phyloP scores from a whole-genome alignment of 2,113 vertebrate genomes.

The Bubo blakistoni region DNA sequence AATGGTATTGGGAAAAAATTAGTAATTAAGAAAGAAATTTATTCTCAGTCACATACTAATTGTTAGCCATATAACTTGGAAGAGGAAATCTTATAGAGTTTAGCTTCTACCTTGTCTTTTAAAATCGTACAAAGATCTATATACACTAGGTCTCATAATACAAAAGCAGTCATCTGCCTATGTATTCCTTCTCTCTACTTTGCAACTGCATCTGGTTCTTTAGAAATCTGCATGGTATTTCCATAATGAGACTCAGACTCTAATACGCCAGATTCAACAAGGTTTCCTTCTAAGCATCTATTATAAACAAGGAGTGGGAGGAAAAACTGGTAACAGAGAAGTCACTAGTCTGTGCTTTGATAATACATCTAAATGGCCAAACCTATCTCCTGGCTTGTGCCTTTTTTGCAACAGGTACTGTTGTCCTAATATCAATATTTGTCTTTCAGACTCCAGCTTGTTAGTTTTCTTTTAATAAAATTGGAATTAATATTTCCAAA shows the following conservation, averaged over 20 bases:
- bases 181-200: not conserved
- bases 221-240: slow-evolving; percentile 24
- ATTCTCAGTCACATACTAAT: not conserved
- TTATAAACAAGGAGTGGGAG: not conserved
- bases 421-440: not conserved
- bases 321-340: not conserved
- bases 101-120: not conserved
- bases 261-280: not conserved
- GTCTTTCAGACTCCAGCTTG: not conserved
- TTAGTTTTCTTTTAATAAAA: not conserved
- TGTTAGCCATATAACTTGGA: not conserved
- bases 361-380: not conserved
- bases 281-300: not conserved
- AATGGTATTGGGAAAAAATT: not conserved
- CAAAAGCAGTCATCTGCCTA: not conserved
- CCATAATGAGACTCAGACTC: not conserved
- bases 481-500: not conserved
- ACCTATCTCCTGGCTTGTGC: not conserved
- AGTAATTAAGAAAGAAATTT: not conserved
- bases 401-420: not conserved
- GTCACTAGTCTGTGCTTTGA: not conserved
- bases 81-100: not conserved
- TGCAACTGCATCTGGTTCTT: not conserved
- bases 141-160: not conserved
- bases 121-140: not conserved